Percentiles rank a stretch among this genome's conserved stretches.
Conservation (phyloP, 2,113 vertebrate species). For the Erythrocercus mccallii region DNA sequence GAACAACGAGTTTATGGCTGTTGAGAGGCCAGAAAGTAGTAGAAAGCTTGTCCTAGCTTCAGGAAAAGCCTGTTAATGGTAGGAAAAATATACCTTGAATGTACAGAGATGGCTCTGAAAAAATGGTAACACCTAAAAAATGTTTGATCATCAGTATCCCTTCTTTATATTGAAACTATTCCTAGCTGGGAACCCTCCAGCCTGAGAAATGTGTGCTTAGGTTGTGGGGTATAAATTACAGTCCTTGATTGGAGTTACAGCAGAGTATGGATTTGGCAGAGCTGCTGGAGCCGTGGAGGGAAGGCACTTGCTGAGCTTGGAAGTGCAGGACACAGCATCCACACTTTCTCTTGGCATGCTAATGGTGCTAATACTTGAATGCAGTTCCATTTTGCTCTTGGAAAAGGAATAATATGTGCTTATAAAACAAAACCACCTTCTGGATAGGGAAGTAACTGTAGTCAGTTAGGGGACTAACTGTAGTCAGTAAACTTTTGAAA, state of each 20-base stretch:
- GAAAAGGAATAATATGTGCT: neutral
- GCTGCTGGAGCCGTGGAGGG: neutral
- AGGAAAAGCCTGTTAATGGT: neutral
- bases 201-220: neutral
- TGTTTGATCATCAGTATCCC: neutral
- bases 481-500: neutral
- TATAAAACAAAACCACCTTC: neutral
- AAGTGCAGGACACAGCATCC: neutral
- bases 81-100: neutral
- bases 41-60: neutral
- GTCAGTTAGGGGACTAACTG: neutral
- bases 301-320: neutral
- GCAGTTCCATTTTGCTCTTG: neutral
- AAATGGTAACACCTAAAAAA: neutral
- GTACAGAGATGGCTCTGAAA: neutral
- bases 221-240: neutral
- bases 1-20: neutral
- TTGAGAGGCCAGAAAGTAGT: neutral
- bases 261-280: neutral
- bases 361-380: neutral
- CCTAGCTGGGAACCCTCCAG: neutral
- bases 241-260: neutral
- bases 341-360: fast-evolving
- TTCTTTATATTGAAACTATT: neutral
- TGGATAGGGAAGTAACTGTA: neutral